These are phyloP conservation scores for Mugil cephalus DNA, from an alignment of 2,113 vertebrate species.

Conservation along the genomic window DNA sequence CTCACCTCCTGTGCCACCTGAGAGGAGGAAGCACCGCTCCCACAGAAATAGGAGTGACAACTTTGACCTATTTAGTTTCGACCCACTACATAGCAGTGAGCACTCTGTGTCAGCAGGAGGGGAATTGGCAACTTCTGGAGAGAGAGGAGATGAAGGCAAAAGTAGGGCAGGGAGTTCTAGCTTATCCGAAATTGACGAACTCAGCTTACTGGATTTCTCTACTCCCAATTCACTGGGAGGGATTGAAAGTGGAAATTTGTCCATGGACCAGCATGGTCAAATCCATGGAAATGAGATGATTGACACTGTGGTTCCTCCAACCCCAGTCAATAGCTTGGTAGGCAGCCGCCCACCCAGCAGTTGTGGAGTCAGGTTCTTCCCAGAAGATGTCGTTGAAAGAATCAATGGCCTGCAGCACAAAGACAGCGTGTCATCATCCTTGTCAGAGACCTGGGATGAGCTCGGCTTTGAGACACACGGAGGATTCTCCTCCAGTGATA, in stretches of 20 bases:
- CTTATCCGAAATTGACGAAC: conserved; percentile 84
- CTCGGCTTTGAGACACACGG: conserved; percentile 86
- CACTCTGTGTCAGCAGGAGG: conserved; percentile 76
- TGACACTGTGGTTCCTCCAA: conserved; percentile 88
- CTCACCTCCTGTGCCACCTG: conserved; percentile 82
- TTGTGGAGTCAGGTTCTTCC: conserved; percentile 85
- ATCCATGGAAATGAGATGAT: conserved; percentile 73
- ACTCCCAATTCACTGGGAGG: conserved; percentile 75
- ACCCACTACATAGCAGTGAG: conserved; percentile 81
- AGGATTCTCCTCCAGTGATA: conserved; percentile 56
- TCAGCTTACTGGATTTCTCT: conserved; percentile 84
- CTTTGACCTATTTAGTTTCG: conserved; percentile 90
- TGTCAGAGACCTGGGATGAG: conserved; percentile 90
- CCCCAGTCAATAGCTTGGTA: conserved; percentile 91
- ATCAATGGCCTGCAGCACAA: conserved; percentile 82
- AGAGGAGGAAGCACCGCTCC: conserved; percentile 80
- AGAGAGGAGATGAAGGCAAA: conserved; percentile 67
- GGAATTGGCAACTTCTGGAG: conserved; percentile 40
- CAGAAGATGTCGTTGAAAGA: conserved; percentile 87
- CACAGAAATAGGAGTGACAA: conserved; percentile 81
- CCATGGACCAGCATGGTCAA: conserved; percentile 63
- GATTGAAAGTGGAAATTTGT: conserved; percentile 56
- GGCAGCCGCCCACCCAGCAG: conserved; percentile 88
- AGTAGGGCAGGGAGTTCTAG: conserved; percentile 72
- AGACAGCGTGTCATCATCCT: conserved; percentile 80